phyloP scores from a whole-genome alignment of 2,113 vertebrate species.

The Platycercus adscitus region DNA sequence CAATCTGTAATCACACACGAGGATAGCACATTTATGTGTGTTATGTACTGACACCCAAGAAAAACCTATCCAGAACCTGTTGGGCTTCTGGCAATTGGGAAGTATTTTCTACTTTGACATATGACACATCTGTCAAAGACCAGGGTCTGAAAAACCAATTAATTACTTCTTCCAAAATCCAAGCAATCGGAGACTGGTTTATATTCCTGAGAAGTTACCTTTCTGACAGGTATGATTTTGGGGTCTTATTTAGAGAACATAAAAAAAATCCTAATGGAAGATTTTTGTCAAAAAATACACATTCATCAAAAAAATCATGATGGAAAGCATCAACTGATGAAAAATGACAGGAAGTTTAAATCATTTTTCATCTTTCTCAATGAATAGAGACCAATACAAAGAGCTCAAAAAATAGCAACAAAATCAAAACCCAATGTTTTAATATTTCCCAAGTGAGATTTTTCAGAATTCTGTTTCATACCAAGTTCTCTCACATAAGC shows the following conservation, averaged over 20 bases:
- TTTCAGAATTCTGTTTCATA: not conserved
- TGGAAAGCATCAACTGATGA: not conserved
- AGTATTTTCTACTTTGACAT: not conserved
- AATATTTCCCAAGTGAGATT: not conserved
- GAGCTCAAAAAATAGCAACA: not conserved
- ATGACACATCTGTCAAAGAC: not conserved
- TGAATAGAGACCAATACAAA: not conserved
- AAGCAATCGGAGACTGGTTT: not conserved
- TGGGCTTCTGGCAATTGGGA: not conserved
- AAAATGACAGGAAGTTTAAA: not conserved
- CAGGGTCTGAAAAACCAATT: not conserved
- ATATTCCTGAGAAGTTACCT: not conserved
- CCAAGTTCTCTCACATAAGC: not conserved
- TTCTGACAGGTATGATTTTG: not conserved
- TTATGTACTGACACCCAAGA: not conserved
- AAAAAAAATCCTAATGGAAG: not conserved
- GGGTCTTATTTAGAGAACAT: not conserved
- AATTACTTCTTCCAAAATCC: not conserved
- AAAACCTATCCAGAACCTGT: not conserved
- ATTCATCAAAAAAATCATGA: not conserved
- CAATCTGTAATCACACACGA: accelerated
- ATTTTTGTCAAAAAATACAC: not conserved
- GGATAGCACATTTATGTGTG: not conserved
- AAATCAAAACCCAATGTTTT: not conserved
- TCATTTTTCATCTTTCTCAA: not conserved